Evolutionary conservation across 1,140 invertebrate species (phyloP).

Genomic region (Tribolium madens): DNA sequence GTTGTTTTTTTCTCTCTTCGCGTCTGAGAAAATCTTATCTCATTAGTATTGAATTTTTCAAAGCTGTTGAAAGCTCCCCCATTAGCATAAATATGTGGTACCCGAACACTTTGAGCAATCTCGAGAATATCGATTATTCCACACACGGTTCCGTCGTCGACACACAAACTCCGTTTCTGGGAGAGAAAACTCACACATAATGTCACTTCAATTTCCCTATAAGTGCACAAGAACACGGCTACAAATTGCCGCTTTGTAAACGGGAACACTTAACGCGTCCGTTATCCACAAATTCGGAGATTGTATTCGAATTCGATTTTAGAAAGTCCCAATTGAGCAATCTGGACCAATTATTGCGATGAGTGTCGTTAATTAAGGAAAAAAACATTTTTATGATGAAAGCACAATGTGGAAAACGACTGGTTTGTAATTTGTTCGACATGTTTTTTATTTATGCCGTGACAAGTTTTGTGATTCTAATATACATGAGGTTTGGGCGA

Average conservation of each 20-base stretch:
- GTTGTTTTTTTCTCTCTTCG: conserved; percentile 1
- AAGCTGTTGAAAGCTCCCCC: conserved; percentile 41
- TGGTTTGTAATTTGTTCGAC: conserved; percentile 51
- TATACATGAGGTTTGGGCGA: conserved; percentile 5
- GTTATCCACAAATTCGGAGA: conserved; percentile 11
- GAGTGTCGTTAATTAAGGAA: conserved; percentile 30
- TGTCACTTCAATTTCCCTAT: conserved; percentile 43
- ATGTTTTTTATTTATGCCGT: conserved; percentile 48
- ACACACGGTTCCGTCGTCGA: neutral
- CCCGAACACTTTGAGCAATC: conserved; percentile 40
- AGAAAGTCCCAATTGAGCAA: conserved; percentile 7
- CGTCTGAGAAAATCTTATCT: conserved; percentile 31
- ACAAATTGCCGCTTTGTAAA: conserved; percentile 42
- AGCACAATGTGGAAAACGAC: conserved; percentile 49
- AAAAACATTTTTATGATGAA: conserved; percentile 48
- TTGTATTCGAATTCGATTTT: conserved; percentile 11
- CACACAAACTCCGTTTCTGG: conserved; percentile 13
- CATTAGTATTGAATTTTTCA: conserved; percentile 47
- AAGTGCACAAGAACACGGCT: conserved; percentile 37
- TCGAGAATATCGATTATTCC: conserved; percentile 40
- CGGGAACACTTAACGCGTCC: neutral
- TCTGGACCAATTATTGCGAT: conserved; percentile 1
- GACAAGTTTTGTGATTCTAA: conserved; percentile 43
- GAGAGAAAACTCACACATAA: conserved; percentile 43
- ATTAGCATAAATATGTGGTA: conserved; percentile 47